These are phyloP conservation scores for Delphinapterus leucas DNA, from an alignment of 2,113 vertebrate genomes.

Conservation along the genomic window DNA sequence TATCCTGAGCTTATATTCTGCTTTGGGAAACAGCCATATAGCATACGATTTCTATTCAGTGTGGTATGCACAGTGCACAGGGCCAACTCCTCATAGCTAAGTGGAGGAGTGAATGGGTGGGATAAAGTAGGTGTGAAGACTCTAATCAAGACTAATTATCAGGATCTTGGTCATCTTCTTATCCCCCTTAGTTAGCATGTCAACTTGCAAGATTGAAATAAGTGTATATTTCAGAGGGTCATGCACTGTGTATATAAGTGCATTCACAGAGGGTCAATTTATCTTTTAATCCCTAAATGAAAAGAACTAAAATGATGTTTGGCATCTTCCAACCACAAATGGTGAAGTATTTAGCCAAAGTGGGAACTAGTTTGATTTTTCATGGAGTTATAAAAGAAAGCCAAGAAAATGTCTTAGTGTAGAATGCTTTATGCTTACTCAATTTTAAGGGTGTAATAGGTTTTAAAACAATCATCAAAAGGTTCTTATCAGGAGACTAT, in stretches of 20 bases:
- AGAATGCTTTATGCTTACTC: constrained; percentile 38
- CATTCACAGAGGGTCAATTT: constrained; percentile 48
- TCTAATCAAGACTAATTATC: background rate
- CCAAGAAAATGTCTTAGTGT: constrained; percentile 65
- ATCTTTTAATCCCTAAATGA: constrained; percentile 58
- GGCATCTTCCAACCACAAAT: constrained; percentile 65
- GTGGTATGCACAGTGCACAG: background rate
- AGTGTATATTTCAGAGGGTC: background rate
- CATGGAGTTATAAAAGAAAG: constrained; percentile 43
- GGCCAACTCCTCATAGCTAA: background rate
- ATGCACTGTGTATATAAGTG: background rate
- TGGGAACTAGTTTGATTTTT: constrained; percentile 73
- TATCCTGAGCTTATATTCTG: background rate
- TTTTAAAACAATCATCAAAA: constrained; percentile 49
- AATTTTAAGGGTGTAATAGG: constrained; percentile 51
- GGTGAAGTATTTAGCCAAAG: constrained; percentile 65
- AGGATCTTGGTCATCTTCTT: background rate
- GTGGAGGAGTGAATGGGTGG: background rate
- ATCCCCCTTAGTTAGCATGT: background rate
- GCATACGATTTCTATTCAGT: background rate
- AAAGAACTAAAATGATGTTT: constrained; percentile 59
- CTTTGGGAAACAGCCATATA: background rate
- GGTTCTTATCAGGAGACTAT: constrained; percentile 26
- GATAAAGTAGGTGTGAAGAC: background rate
- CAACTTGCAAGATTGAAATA: constrained; percentile 18